Conservation (phyloP, 2,888 invertebrate species). For the Xiphydria camelus region DNA sequence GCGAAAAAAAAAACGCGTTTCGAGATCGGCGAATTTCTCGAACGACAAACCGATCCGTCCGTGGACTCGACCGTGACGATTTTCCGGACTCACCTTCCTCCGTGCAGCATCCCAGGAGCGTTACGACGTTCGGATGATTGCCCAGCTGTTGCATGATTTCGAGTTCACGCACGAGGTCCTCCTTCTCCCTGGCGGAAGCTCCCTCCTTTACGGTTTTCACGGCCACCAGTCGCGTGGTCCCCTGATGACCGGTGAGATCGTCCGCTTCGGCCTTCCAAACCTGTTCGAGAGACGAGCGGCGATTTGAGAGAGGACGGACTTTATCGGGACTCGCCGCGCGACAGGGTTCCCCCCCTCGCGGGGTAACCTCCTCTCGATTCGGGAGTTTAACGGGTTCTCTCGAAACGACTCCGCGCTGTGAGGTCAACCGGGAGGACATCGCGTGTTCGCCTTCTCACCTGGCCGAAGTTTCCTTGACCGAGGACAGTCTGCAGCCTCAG, state of each 20-base stretch:
- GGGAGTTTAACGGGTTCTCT: too few relatives aligned
- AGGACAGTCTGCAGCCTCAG: slow-evolving; percentile 76
- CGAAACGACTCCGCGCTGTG: too few relatives aligned
- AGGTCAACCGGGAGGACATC: too few relatives aligned
- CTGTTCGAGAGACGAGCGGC: slow-evolving; percentile 57
- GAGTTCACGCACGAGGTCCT: slow-evolving; percentile 73
- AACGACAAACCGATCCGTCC: too few relatives aligned
- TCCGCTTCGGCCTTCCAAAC: slow-evolving; percentile 87
- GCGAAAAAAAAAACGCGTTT: too few relatives aligned
- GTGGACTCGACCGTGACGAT: too few relatives aligned
- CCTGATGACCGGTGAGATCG: slow-evolving; percentile 75
- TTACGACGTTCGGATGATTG: slow-evolving; percentile 81
- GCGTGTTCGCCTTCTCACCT: too few relatives aligned
- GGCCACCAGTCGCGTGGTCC: slow-evolving; percentile 79
- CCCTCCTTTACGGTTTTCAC: slow-evolving; percentile 82
- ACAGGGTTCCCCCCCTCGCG: too few relatives aligned
- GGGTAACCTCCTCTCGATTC: too few relatives aligned
- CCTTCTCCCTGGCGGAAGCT: slow-evolving; percentile 77
- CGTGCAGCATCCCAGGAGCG: slow-evolving; percentile 79
- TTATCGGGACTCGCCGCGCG: too few relatives aligned
- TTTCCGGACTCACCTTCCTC: slow-evolving; percentile 68
- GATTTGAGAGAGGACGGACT: too few relatives aligned
- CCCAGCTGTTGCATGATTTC: slow-evolving; percentile 83
- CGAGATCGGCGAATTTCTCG: too few relatives aligned
- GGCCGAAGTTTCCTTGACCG: slow-evolving; percentile 85